These are phyloP conservation scores for Pseudomyrmex gracilis DNA, from an alignment of 1,140 invertebrate species.

Conservation along the genomic window DNA sequence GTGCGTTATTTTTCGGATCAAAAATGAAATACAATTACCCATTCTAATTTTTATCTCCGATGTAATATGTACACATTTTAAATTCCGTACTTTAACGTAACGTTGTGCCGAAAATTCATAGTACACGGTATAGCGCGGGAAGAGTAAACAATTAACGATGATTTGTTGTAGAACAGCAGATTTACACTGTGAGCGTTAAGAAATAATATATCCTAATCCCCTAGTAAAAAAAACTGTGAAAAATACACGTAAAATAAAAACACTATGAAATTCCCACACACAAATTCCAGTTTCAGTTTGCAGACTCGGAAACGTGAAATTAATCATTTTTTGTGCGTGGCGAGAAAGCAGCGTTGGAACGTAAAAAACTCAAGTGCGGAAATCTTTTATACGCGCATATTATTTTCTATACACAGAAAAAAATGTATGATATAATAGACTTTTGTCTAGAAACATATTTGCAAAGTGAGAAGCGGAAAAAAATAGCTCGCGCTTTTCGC, in stretches of 20 bases:
- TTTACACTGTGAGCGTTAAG: background rate
- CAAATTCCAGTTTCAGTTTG: constrained; percentile 25
- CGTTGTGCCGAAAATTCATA: constrained; percentile 4
- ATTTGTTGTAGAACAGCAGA: constrained; percentile 13
- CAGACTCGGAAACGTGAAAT: too few species aligned
- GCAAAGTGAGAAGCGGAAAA: constrained; percentile 15
- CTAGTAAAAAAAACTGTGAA: background rate
- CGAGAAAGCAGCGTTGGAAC: too few species aligned
- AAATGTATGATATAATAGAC: constrained; percentile 62
- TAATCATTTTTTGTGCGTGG: too few species aligned
- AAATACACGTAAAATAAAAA: background rate
- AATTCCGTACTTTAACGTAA: background rate
- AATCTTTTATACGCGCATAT: too few species aligned
- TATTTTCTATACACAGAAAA: constrained; percentile 29
- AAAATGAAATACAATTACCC: background rate
- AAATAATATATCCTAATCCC: background rate
- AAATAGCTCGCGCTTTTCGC: background rate
- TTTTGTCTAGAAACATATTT: constrained; percentile 58
- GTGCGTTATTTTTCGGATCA: background rate
- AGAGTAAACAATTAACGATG: constrained; percentile 8
- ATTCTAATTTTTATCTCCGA: too few species aligned
- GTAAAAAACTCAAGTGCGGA: too few species aligned
- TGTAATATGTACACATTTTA: background rate
- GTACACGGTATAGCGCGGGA: background rate
- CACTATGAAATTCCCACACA: background rate